Evolutionary conservation across 1,140 invertebrate species (phyloP), one percentile per base, ranked within the genome.

Genomic region (Geopemphigus sp.): DNA sequence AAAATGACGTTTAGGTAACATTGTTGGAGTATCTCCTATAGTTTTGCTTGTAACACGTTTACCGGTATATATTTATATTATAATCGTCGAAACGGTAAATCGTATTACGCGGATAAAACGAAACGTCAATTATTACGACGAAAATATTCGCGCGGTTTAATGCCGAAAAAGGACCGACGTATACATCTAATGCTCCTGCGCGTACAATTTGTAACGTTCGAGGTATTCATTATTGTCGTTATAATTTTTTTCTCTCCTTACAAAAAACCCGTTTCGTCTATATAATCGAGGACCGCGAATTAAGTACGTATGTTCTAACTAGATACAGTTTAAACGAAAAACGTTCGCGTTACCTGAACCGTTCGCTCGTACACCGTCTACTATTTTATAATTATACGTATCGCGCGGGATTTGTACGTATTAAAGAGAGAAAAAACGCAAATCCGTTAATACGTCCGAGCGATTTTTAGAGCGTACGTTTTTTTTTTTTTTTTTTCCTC

Each of bases 401-500:
- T 39, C 32, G 8, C 32, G 32, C 8, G 32, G 8, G 32, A 39
- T 8, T 8, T 39, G 32, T 39, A 39, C 8, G 32, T 4, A 39
- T 39, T 39, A 39, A 39, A 39, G 32, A 8, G 32, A 8, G 32
- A 8, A 39, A 8, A 39, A 39, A 39, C 8, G 32, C 32, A 39
- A 39, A 8, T 39, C 8, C 8, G 8, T 39, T 4, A 39, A 39
- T 39, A 53, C 19, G 24, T 54, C 17, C 0, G 17, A 54, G 45
- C 50, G 68, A 72, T 72, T 72, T 72, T 72, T 14, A 72, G 68
- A 72, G 50, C 68, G 54, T 72, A 70, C n/a, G 47, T 66, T 29
- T 66, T 22, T 66, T 15, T 32, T 26, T 14, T 68, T 8, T 66
- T 29, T 66, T 22, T 66, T 15, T 32, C 24, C 22, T 68, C 8